A percentile compares a stretch with the other conserved stretches of the same genome.
These are phyloP conservation scores for Erebia palarica DNA, from an alignment of 2,888 invertebrate genomes.

Conservation along the genomic window DNA sequence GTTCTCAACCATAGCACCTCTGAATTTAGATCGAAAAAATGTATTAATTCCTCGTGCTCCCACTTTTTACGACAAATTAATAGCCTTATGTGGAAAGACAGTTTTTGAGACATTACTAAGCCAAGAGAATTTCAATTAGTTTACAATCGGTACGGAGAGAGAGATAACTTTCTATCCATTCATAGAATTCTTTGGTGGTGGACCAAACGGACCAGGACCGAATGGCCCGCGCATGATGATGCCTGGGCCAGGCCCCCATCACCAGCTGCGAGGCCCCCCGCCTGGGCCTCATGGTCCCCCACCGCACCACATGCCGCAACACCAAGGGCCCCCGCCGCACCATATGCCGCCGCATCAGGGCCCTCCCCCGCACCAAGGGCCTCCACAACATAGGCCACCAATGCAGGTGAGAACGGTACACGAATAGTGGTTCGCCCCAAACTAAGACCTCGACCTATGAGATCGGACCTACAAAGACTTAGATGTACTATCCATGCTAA, in stretches of 20 bases:
- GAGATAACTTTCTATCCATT: not conserved
- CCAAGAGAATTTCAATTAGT: too few species aligned
- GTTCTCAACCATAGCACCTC: too few species aligned
- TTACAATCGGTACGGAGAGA: too few species aligned
- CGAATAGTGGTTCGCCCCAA: not conserved
- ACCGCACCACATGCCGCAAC: slow-evolving; percentile 72
- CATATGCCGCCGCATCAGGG: slow-evolving; percentile 80
- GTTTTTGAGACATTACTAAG: too few species aligned
- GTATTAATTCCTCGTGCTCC: too few species aligned
- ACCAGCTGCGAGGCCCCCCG: slow-evolving; percentile 72
- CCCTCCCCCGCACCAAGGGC: slow-evolving; percentile 81
- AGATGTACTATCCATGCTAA: too few species aligned
- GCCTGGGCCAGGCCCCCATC: slow-evolving; percentile 65
- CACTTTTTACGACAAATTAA: too few species aligned
- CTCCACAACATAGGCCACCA: slow-evolving; percentile 82
- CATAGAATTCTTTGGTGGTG: slow-evolving; percentile 75
- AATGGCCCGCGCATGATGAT: slow-evolving; percentile 75
- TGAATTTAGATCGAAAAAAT: too few species aligned
- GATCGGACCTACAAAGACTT: too few species aligned
- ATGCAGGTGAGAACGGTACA: slow-evolving; percentile 66
- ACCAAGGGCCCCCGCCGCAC: slow-evolving; percentile 74
- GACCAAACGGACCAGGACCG: slow-evolving; percentile 75
- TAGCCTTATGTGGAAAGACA: too few species aligned
- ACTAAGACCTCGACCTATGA: too few species aligned
- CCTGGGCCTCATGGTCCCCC: slow-evolving; percentile 67